These are phyloP conservation scores for Cephus nigrinus DNA, from an alignment of 2,888 invertebrate genomes.

Conservation along the genomic window DNA sequence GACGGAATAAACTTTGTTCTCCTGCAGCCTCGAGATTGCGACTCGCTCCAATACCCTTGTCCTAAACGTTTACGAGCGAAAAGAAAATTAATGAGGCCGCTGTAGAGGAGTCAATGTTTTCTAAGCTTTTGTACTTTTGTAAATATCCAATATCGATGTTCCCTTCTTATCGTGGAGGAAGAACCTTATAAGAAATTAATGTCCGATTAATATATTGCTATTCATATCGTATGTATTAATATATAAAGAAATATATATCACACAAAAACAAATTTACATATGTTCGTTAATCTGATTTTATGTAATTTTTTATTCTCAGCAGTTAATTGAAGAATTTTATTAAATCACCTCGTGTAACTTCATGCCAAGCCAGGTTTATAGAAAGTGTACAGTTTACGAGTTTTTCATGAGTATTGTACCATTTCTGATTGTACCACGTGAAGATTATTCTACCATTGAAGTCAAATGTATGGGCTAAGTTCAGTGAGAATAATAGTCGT, in stretches of 20 bases:
- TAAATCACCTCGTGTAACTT: not conserved
- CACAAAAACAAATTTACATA: conserved; percentile 17
- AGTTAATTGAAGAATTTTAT: not conserved
- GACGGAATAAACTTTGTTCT: not conserved
- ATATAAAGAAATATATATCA: conserved; percentile 40
- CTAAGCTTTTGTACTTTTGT: conserved; percentile 65
- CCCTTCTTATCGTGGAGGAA: not conserved
- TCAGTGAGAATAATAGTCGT: not conserved
- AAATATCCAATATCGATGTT: conserved; percentile 50
- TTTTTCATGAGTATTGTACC: not conserved
- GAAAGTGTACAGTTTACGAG: not conserved
- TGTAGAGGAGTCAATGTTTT: conserved; percentile 59
- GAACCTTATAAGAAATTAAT: conserved; percentile 29
- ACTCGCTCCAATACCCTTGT: not conserved
- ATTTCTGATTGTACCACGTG: too few species aligned
- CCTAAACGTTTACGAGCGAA: not conserved
- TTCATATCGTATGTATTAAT: conserved; percentile 38
- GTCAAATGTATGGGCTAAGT: not conserved
- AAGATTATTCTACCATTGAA: too few species aligned
- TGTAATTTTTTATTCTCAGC: not conserved
- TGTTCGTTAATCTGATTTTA: not conserved
- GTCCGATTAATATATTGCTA: conserved; percentile 46
- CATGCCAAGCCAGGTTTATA: too few species aligned
- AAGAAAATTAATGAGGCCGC: conserved; percentile 25
- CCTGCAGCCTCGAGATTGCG: not conserved